Conservation (phyloP, 2,888 invertebrate genomes). For the Apeira syringaria region DNA sequence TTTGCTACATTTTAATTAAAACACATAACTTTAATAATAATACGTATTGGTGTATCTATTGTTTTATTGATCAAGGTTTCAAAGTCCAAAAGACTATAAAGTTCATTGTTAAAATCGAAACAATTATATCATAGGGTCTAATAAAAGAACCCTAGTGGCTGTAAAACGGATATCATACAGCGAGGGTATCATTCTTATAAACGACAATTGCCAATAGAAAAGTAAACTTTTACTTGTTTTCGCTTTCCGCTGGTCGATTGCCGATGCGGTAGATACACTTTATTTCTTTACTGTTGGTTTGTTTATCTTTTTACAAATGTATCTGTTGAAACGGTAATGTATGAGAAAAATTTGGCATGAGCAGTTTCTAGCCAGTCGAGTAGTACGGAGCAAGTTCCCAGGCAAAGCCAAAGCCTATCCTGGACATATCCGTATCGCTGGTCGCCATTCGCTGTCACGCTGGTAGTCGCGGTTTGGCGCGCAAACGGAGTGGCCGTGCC, state of each 20-base stretch:
- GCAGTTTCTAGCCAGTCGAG: slow-evolving; percentile 9
- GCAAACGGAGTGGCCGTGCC: slow-evolving; percentile 45
- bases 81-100: too few species aligned
- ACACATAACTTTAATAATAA: too few species aligned
- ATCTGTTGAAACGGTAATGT: slow-evolving; percentile 19
- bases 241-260: slow-evolving; percentile 10
- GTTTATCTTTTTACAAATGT: background rate
- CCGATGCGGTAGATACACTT: slow-evolving; percentile 1
- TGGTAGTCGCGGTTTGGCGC: slow-evolving; percentile 66
- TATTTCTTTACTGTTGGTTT: slow-evolving; percentile 13
- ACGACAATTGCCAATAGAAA: slow-evolving; percentile 25
- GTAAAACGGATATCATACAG: slow-evolving; percentile 38
- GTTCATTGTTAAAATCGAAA: slow-evolving; percentile 40
- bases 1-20: too few species aligned
- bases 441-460: slow-evolving; percentile 1
- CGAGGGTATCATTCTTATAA: slow-evolving; percentile 9
- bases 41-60: too few species aligned
- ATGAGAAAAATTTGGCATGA: slow-evolving; percentile 10
- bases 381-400: slow-evolving; percentile 22
- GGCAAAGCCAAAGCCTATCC: slow-evolving; percentile 23
- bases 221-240: slow-evolving; percentile 23
- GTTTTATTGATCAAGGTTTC: too few species aligned
- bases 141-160: slow-evolving; percentile 32
- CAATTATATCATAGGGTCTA: slow-evolving; percentile 43
- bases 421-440: slow-evolving; percentile 13